Conservation (phyloP, 2,797 vertebrate species). For the Urosaurus nigricauda region DNA sequence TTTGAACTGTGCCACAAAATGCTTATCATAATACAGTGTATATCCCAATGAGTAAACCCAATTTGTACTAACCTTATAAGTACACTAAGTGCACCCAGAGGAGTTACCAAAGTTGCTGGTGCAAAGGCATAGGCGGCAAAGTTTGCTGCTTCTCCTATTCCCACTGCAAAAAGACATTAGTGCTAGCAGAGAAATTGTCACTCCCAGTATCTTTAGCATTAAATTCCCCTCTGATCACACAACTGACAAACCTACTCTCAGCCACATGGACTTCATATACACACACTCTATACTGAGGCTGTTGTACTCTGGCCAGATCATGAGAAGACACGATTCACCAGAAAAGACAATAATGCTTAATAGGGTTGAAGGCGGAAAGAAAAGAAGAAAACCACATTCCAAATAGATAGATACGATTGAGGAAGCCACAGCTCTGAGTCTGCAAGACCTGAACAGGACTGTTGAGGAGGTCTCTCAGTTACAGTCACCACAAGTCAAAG, state of each 20-base stretch:
- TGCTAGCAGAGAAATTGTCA: background rate
- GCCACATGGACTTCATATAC: background rate
- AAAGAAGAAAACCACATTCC: too few species aligned
- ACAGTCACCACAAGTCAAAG: too few species aligned
- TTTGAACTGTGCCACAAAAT: background rate
- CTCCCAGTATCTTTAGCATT: background rate
- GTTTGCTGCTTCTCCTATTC: constrained; percentile 83
- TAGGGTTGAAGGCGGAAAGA: too few species aligned
- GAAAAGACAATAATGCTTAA: too few species aligned
- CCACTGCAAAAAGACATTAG: constrained; percentile 79
- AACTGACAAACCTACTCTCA: background rate
- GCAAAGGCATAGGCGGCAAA: constrained; percentile 85
- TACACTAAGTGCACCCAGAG: constrained; percentile 83
- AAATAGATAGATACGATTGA: too few species aligned
- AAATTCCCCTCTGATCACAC: background rate
- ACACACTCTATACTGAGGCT: too few species aligned
- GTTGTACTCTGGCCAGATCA: background rate
- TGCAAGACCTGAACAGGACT: too few species aligned
- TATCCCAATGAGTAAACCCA: background rate
- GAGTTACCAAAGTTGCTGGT: constrained; percentile 84
- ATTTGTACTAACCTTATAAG: constrained; percentile 81
- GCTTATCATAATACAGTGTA: background rate
- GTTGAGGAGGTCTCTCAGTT: too few species aligned
- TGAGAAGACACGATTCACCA: too few species aligned
- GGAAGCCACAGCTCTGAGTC: too few species aligned